These are phyloP conservation scores for Bombus confusus DNA, from an alignment of 1,140 invertebrate genomes.

Conservation along the genomic window DNA sequence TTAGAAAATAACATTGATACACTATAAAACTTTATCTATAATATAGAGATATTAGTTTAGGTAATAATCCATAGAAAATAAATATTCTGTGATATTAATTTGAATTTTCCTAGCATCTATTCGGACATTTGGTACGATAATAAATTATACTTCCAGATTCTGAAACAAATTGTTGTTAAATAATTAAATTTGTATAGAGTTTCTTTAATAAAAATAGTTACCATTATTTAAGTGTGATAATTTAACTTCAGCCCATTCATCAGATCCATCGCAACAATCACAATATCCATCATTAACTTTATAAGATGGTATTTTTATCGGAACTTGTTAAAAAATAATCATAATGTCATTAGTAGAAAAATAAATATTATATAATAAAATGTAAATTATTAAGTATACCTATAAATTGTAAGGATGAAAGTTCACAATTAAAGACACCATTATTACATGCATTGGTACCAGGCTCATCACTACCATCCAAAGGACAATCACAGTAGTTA, in stretches of 20 bases:
- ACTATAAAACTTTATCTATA: not conserved
- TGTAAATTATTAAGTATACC: constrained; percentile 45
- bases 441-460: constrained; percentile 93
- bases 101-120: constrained; percentile 52
- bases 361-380: constrained; percentile 6
- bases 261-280: constrained; percentile 94
- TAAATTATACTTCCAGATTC: constrained; percentile 38
- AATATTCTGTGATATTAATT: not conserved
- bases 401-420: constrained; percentile 31
- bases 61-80: not conserved
- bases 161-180: constrained; percentile 39
- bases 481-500: constrained; percentile 95
- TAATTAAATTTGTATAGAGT: not conserved
- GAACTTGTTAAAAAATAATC: constrained; percentile 40
- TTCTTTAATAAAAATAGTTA: constrained; percentile 26
- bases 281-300: constrained; percentile 97
- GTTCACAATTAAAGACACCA: constrained; percentile 90
- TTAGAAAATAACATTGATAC: constrained; percentile 1
- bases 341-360: constrained; percentile 11
- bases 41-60: not conserved
- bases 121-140: constrained; percentile 49
- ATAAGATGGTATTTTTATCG: constrained; percentile 84
- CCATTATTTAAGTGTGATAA: constrained; percentile 47
- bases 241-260: constrained; percentile 84
- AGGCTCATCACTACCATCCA: constrained; percentile 94